Conservation (phyloP, 2,113 vertebrate genomes). For the Rhineura floridana region DNA sequence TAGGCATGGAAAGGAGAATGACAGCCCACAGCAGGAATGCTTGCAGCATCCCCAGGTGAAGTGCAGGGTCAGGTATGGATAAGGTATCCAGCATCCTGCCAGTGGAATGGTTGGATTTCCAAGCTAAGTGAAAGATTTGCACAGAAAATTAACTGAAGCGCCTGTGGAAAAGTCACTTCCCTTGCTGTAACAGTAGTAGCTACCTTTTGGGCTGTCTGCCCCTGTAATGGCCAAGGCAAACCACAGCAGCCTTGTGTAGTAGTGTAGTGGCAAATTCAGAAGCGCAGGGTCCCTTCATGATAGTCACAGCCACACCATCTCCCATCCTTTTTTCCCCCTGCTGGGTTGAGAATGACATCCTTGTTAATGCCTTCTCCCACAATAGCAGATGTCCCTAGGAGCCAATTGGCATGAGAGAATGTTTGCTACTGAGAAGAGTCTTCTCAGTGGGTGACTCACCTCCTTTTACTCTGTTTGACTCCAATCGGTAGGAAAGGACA, state of each 20-base stretch:
- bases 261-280: too few species aligned
- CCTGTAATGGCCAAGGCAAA: background rate
- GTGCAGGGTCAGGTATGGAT: conserved; percentile 48
- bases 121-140: background rate
- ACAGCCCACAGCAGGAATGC: conserved; percentile 40
- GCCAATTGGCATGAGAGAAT: too few species aligned
- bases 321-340: too few species aligned
- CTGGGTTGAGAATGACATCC: too few species aligned
- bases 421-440: too few species aligned
- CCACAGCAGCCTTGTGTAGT: background rate
- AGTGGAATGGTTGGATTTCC: conserved; percentile 14
- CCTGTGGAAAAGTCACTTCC: background rate
- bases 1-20: conserved; percentile 26
- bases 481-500: too few species aligned
- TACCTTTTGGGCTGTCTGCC: conserved; percentile 5
- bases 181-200: background rate
- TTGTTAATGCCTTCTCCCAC: too few species aligned
- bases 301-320: too few species aligned
- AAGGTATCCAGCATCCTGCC: conserved; percentile 26
- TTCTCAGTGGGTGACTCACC: too few species aligned
- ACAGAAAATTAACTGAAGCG: background rate
- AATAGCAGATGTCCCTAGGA: too few species aligned
- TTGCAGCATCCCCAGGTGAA: conserved; percentile 12
- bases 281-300: too few species aligned
- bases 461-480: too few species aligned